Base-by-base conservation (phyloP, 23 tunicate species). In the Ascidia mentula region DNA sequence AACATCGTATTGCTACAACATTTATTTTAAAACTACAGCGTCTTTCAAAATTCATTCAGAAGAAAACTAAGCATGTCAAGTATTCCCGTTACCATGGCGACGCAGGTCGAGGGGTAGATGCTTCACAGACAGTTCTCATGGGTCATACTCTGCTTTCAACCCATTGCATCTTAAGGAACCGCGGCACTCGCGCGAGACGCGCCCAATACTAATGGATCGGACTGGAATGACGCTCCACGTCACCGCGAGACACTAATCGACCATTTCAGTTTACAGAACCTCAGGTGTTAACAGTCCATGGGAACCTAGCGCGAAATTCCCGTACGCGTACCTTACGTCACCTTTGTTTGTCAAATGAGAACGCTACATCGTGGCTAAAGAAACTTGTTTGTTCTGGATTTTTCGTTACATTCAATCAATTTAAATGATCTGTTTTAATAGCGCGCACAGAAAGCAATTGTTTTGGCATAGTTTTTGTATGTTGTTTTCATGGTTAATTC, bases 191-290 rank as follows among this genome's bases (percentile, higher is more conserved):
- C 28, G 24, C 65, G 65, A 53, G 65, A 9, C 65, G 65, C 65
- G 65, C 65, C 65, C 65, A 53, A 53, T 53, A 28, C 65, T 53
- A 53, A 53, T 53, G 65, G 65, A 53, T 53, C 65, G 65, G 65
- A 26, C 24, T 53, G 65, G 65, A 53, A 53, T 53, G 65, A 26
- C 24, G 65, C 28, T 53, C 13, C 28, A 42, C 53, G 53, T 12
- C 53, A 42, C 15, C 53, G 65, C 65, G 28, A 28, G 65, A 28
- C 65, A 53, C 65, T 53, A 53, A 53, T 53, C 65, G 65, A 53
- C 65, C 24, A 53, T 53, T 53, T 53, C 65, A 53, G 65, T 53
- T 53, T 53, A 53, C 65, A 5, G 65, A 53, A 53, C 65, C 65
- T 53, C 65, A 53, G 65, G 65, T 53, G 65, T 53, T 53, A 53